Evolutionary conservation across 2,797 vertebrate genomes (phyloP).

Genomic region (Acipenser transmontanus): DNA sequence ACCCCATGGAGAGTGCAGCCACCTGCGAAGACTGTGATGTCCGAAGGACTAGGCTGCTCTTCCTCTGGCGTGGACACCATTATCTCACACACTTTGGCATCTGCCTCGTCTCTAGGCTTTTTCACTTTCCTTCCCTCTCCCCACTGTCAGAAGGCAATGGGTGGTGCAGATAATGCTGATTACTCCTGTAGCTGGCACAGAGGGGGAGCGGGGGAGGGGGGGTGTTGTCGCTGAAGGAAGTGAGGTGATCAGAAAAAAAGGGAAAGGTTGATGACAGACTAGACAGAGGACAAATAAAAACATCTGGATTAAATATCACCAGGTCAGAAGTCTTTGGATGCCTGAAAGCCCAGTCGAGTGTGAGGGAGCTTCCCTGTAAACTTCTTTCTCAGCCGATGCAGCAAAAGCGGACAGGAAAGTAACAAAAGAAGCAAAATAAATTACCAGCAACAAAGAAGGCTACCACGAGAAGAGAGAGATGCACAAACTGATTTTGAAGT

Average conservation of each 20-base stretch:
- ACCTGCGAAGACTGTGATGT: constrained; percentile 67
- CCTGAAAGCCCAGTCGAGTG: too few species aligned
- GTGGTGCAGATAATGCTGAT: constrained; percentile 31
- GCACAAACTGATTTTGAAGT: neutral
- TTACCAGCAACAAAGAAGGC: too few species aligned
- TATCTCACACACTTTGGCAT: constrained; percentile 14
- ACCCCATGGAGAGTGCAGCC: constrained; percentile 76
- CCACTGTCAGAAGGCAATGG: constrained; percentile 1
- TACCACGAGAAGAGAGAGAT: neutral
- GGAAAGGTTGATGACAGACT: constrained; percentile 20
- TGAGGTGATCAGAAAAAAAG: constrained; percentile 25
- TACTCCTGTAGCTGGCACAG: constrained; percentile 24
- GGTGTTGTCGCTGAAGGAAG: neutral
- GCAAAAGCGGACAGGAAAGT: too few species aligned
- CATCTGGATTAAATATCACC: neutral
- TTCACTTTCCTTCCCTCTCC: constrained; percentile 13
- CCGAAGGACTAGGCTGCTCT: constrained; percentile 42
- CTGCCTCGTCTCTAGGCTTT: too few species aligned
- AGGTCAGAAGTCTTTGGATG: too few species aligned
- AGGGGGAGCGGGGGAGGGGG: too few species aligned
- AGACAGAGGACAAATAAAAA: neutral
- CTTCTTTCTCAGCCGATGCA: too few species aligned
- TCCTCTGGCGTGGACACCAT: constrained; percentile 61
- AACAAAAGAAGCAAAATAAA: too few species aligned
- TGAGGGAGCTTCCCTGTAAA: too few species aligned